Percentiles rank a stretch among this genome's conserved stretches.
Conservation (phyloP, 2,888 invertebrate genomes). For the Lycophotia porphyrea region DNA sequence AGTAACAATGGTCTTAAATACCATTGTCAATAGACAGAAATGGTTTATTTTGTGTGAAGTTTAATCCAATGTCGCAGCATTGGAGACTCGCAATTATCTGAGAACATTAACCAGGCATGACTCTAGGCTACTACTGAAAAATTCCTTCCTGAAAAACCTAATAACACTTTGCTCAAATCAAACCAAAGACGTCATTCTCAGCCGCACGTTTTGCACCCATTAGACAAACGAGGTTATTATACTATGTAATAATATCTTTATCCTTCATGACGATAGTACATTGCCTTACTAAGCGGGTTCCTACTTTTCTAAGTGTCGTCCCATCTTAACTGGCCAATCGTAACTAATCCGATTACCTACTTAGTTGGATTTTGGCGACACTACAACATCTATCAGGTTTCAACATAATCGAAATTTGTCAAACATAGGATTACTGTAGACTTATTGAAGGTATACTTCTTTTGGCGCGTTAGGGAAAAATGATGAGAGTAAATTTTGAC, state of each 20-base stretch:
- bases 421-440: not conserved
- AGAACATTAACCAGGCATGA: too few species aligned
- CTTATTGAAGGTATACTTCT: too few species aligned
- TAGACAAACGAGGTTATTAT: too few species aligned
- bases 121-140: not conserved
- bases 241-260: not conserved
- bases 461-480: too few species aligned
- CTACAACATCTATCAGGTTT: constrained; percentile 10
- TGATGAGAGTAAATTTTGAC: too few species aligned
- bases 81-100: too few species aligned
- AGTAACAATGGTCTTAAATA: too few species aligned
- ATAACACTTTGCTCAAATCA: not conserved
- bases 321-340: constrained; percentile 1
- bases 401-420: not conserved
- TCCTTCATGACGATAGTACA: not conserved
- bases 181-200: not conserved
- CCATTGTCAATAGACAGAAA: too few species aligned
- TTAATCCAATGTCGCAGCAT: too few species aligned
- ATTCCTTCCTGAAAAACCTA: not conserved
- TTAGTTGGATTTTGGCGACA: not conserved
- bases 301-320: not conserved
- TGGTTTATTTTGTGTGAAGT: too few species aligned
- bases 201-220: not conserved
- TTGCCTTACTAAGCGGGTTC: not conserved
- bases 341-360: constrained; percentile 4